Conservation (phyloP, 1,140 invertebrate genomes). For the Drosophila saltans region DNA sequence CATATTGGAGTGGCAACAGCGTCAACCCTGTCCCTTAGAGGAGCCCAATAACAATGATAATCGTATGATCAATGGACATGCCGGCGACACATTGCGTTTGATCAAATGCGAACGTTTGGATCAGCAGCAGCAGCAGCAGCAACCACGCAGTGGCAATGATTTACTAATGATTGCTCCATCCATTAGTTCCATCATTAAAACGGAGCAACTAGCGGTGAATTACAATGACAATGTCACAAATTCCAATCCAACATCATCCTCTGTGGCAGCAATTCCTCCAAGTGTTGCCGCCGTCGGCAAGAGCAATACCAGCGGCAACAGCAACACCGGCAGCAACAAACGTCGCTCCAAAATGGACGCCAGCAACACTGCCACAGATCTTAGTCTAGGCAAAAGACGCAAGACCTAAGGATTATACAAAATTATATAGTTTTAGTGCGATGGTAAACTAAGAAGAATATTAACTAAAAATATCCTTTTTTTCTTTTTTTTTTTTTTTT, state of each 20-base stretch:
- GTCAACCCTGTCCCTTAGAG: constrained; percentile 36
- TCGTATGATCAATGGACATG: constrained; percentile 58
- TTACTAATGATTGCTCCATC: constrained; percentile 64
- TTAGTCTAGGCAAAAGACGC: constrained; percentile 45
- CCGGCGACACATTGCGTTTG: constrained; percentile 41
- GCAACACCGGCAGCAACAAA: constrained; percentile 35
- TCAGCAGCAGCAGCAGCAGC: constrained; percentile 5
- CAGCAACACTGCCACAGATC: constrained; percentile 14
- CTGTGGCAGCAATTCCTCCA: not conserved
- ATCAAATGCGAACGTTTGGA: constrained; percentile 65
- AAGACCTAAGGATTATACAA: constrained; percentile 13
- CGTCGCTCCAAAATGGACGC: constrained; percentile 39
- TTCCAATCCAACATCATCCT: not conserved
- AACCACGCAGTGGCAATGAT: constrained; percentile 46
- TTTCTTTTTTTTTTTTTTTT: too few relatives aligned
- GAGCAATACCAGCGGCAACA: constrained; percentile 1
- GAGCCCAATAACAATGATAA: constrained; percentile 80
- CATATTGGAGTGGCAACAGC: constrained; percentile 94
- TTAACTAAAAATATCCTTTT: too few relatives aligned
- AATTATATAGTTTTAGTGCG: too few relatives aligned
- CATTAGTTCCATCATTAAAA: constrained; percentile 42
- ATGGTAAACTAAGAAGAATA: too few relatives aligned
- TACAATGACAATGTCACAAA: constrained; percentile 14
- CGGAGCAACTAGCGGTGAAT: constrained; percentile 33
- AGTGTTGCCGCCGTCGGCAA: not conserved